Evolutionary conservation across 1,140 invertebrate genomes (phyloP).

Genomic region (Archivesica marissinica): DNA sequence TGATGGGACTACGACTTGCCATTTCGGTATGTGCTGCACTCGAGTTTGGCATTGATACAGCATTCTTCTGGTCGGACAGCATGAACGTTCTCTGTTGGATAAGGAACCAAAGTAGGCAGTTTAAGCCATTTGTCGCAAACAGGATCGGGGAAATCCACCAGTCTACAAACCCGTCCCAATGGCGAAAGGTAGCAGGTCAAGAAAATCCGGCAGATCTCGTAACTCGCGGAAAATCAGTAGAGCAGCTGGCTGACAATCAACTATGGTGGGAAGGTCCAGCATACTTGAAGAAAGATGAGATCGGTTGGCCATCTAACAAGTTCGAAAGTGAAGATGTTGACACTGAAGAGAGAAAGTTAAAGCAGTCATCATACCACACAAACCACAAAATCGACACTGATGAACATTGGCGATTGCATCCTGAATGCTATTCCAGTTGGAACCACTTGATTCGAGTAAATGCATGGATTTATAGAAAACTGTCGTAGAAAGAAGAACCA

Average conservation of each 20-base stretch:
- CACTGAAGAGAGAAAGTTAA: neutral
- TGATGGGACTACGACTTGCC: neutral
- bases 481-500: neutral
- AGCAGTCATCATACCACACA: neutral
- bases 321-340: neutral
- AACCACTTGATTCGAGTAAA: neutral
- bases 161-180: neutral
- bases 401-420: no score
- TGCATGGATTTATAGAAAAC: slow-evolving; percentile 3
- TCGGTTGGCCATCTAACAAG: neutral
- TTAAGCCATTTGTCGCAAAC: slow-evolving; percentile 23
- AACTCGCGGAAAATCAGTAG: neutral
- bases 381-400: no score
- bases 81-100: slow-evolving; percentile 34
- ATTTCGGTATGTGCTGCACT: neutral
- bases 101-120: neutral
- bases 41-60: neutral
- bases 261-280: slow-evolving; percentile 48
- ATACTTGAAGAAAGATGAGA: neutral
- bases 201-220: slow-evolving; percentile 45
- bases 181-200: slow-evolving; percentile 1
- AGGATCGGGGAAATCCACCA: slow-evolving; percentile 15
- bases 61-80: slow-evolving; percentile 16
- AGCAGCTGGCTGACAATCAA: neutral
- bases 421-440: neutral